A percentile compares a stretch with the other conserved stretches of the same genome.
Evolutionary conservation across 2,113 vertebrate species (phyloP).

Genomic region (Clarias macrocephalus): DNA sequence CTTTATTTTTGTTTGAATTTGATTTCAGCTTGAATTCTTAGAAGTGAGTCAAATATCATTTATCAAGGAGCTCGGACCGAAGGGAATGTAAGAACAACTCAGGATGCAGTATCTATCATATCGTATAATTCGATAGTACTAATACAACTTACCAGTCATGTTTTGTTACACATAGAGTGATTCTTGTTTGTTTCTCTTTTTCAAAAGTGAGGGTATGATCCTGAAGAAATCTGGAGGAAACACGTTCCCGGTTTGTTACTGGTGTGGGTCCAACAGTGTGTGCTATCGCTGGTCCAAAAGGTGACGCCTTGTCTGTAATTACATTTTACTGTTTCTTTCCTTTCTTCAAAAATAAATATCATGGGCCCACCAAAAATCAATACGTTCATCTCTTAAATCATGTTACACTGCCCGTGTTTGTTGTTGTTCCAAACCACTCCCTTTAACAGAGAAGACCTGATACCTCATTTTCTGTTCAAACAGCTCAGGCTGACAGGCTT

Average conservation of each 20-base stretch:
- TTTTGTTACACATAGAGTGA: background rate
- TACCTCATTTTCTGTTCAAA: constrained; percentile 39
- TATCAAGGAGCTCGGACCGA: constrained; percentile 55
- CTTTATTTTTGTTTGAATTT: constrained; percentile 26
- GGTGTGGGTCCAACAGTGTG: constrained; percentile 59
- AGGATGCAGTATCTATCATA: background rate
- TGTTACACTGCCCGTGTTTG: background rate
- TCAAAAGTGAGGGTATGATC: constrained; percentile 56
- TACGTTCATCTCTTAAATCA: background rate
- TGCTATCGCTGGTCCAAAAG: constrained; percentile 62
- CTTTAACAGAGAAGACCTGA: constrained; percentile 10
- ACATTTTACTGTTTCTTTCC: background rate
- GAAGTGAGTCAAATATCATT: constrained; percentile 59
- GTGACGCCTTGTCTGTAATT: constrained; percentile 25
- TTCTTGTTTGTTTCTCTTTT: constrained; percentile 3
- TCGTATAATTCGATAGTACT: background rate
- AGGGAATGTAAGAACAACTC: constrained; percentile 53
- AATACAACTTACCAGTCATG: background rate
- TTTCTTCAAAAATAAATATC: background rate
- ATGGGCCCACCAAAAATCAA: background rate
- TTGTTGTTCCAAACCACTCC: constrained; percentile 36
- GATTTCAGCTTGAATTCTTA: constrained; percentile 55
- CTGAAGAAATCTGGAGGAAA: constrained; percentile 60
- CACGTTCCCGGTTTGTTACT: constrained; percentile 59
- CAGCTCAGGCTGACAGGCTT: constrained; percentile 23